Base-by-base conservation (phyloP, 2,888 invertebrate genomes). In the Matsumyia berberina region DNA sequence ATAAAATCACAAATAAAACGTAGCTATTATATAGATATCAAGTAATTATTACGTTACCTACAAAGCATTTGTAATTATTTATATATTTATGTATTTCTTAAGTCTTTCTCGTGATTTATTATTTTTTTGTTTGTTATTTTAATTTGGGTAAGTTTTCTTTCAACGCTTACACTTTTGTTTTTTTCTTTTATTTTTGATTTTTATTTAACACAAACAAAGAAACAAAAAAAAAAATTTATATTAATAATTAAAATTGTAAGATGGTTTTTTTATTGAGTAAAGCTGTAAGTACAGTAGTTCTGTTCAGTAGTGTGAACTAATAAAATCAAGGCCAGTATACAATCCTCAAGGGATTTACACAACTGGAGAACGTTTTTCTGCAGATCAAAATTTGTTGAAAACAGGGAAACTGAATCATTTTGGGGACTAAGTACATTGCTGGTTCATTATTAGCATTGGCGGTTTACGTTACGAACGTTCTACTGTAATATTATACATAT, bases 61-160 rank as follows among this genome's bases (percentile, higher is more conserved):
- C n/a, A 55, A 15, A 64, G 64, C 64, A 74, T 74, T 74, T 74
- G 74, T 74, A 74, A 64, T 64, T 46, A 64, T 64, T 46, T 55
- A 74, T 64, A 74, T 74, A 73, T 74, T 64, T 64, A 74, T 72
- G 64, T 74, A 74, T 74, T 74, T 35, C 15, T 64, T 74, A 74
- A 64, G 74, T 29, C 55, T 33, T 64, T 46, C 35, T 64, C 74
- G 74, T 74, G 74, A 53, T 64, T 74, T 44, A 44, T 62, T 35
- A n/a, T 55, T 55, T 64, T 64, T 35, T 64, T 70, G 2, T 24
- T 24, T 74, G 74, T 74, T 74, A 74, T 57, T 62, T 24, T 73
- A 62, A 73, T 53, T 44, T 73, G 53, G 33, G 51, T 51, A 62
- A 62, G 72, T 60, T 42, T 70, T 62, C 24, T 57, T 42, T 53